Base-by-base conservation (phyloP, 2,797 vertebrate genomes). In the Galago senegalensis region DNA sequence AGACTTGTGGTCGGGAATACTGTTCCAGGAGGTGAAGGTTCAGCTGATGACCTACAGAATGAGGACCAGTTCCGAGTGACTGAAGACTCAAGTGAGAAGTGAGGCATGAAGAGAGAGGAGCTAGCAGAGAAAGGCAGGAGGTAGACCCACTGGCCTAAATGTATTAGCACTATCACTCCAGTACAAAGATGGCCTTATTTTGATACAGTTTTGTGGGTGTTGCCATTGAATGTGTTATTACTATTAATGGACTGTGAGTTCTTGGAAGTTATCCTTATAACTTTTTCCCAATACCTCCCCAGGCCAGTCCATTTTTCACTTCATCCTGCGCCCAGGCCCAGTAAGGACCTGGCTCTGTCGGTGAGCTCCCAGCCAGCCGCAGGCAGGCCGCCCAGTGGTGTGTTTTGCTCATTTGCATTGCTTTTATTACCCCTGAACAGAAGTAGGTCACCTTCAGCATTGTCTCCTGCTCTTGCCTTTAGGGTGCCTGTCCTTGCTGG, bases 401-500 rank as follows among this genome's bases (percentile, higher is more conserved):
- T 40, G 65, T 87, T 70, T 87, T 18, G 29, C 75, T 94, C 81
- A 81, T 95, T 95, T 91, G 87, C 91, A 91, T 96, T 70, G 79
- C 75, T 95, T 97, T 93, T 87, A 43, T 96, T 94, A 82, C 8
- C 37, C 80, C 34, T 6, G 46, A 67, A 16, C 58, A 81, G 70
- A 97, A 92, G 60, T 53, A 83, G 86, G 84, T 87, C 79, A 77
- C 73, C 77, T 90, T 91, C 91, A 93, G 82, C 87, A 61, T 81
- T 92, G 40, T 96, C 81, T 82, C 40, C 67, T 87, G 43, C 96
- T 98, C 93, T 95, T 77, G 11, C 69, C 97, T 97, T 40, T 97
- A 99, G 99, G 98, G 69, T 98, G 98, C 69, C 93, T 98, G 89
- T 98, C 98, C 0, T 95, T 99, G 80, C 95, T 98, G 87, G 98